Conservation (phyloP, 2,113 vertebrate genomes). For the Canis aureus region DNA sequence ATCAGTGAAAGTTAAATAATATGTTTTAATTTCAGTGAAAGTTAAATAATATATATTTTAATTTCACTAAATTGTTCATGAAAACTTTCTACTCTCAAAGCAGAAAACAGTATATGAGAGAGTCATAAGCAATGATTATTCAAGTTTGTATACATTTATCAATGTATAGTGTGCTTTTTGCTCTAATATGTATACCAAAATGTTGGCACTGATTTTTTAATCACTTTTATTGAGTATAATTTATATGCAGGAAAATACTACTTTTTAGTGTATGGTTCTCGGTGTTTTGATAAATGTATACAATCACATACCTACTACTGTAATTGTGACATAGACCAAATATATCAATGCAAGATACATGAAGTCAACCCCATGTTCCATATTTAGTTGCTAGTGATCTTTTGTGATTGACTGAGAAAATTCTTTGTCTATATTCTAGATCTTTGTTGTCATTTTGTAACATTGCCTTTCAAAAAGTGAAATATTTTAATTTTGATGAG, state of each 20-base stretch:
- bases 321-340: no score
- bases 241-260: background rate
- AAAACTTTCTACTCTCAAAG: background rate
- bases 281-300: background rate
- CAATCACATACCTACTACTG: background rate
- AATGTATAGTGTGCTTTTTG: background rate
- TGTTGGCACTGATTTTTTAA: background rate
- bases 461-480: background rate
- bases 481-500: background rate
- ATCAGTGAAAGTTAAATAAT: background rate
- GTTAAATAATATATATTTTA: background rate
- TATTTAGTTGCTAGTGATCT: background rate
- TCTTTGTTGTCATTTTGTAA: background rate
- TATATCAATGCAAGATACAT: no score
- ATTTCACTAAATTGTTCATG: background rate
- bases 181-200: background rate
- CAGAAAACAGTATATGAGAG: background rate
- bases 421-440: background rate
- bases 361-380: background rate
- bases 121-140: background rate
- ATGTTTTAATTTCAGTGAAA: background rate
- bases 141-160: background rate
- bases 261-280: background rate
- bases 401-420: background rate
- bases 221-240: background rate